Conservation (phyloP, 35 echinoderm and acorn worm genomes). For the Ophiothrix spiculata region DNA sequence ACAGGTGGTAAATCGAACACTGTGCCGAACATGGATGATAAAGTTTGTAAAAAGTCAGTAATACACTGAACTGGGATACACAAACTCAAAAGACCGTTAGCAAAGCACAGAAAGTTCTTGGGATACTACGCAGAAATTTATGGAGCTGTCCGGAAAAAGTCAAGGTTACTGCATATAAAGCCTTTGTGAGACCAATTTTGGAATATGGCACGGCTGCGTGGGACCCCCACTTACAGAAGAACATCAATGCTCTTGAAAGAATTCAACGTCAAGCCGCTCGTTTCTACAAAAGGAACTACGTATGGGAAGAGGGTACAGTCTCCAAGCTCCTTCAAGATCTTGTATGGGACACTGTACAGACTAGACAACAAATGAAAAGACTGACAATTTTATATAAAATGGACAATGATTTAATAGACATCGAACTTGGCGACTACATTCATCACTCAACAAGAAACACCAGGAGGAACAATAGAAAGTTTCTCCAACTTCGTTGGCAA, state of each 20-base stretch:
- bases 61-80: slow-evolving; percentile 19
- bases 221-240: slow-evolving; percentile 26
- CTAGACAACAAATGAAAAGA: background rate
- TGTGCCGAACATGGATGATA: too few relatives aligned
- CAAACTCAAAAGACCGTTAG: background rate
- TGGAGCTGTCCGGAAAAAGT: slow-evolving; percentile 1
- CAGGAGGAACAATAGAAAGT: too few relatives aligned
- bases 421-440: too few relatives aligned
- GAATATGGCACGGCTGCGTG: slow-evolving; percentile 6
- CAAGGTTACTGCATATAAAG: background rate
- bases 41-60: background rate
- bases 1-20: too few relatives aligned
- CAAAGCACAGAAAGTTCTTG: background rate
- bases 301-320: background rate
- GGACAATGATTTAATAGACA: background rate
- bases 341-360: slow-evolving; percentile 28
- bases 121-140: background rate
- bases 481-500: too few relatives aligned
- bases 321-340: background rate
- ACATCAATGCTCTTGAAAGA: background rate
- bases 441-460: too few relatives aligned
- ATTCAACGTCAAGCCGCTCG: background rate
- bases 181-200: background rate
- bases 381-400: background rate
- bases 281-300: background rate